Percentiles rank a stretch among this genome's conserved stretches.
Conservation (phyloP, 2,888 invertebrate species). For the Phasia obesa region DNA sequence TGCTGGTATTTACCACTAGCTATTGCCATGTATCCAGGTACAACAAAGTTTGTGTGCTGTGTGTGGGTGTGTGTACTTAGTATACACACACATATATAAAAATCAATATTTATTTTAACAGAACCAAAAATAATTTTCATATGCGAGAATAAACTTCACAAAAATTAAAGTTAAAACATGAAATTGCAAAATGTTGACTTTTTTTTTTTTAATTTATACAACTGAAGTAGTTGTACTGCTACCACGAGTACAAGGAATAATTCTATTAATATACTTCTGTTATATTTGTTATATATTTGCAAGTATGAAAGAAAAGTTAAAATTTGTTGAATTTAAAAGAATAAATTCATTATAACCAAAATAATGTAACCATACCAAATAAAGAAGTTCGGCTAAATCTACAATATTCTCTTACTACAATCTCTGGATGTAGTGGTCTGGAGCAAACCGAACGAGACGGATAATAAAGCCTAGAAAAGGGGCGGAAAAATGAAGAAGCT, state of each 20-base stretch:
- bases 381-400: too few relatives aligned
- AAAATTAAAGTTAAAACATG: conserved; percentile 1
- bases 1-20: not conserved
- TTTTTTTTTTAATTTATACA: conserved; percentile 12
- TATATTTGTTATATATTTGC: not conserved
- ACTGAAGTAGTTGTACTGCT: not conserved
- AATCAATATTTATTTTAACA: conserved; percentile 52
- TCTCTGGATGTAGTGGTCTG: too few relatives aligned
- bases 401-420: too few relatives aligned
- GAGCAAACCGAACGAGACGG: too few relatives aligned
- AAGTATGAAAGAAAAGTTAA: not conserved
- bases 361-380: too few relatives aligned
- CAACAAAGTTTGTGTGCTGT: not conserved
- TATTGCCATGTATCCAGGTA: not conserved
- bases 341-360: not conserved
- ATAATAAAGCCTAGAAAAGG: too few relatives aligned
- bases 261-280: too few relatives aligned
- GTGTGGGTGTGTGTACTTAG: not conserved
- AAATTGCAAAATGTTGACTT: conserved; percentile 24
- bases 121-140: conserved; percentile 10
- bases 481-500: too few relatives aligned
- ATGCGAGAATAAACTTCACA: not conserved
- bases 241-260: not conserved
- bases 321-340: not conserved
- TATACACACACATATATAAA: conserved; percentile 38